phyloP scores from a whole-genome alignment of 2,113 vertebrate genomes.

The Argyrosomus japonicus region DNA sequence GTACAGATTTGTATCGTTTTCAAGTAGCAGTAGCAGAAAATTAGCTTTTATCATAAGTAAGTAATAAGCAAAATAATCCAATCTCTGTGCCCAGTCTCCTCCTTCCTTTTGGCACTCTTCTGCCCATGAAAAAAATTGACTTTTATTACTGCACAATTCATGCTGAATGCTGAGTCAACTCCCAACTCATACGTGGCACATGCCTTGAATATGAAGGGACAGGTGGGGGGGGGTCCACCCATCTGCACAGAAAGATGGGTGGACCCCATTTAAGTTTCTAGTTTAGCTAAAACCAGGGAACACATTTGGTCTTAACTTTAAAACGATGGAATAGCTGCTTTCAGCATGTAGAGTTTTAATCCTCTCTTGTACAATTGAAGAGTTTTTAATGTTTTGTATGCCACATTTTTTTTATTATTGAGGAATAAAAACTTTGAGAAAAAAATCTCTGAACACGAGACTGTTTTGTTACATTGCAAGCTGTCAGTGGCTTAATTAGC shows the following conservation, averaged over 20 bases:
- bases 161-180: slow-evolving; percentile 29
- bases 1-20: slow-evolving; percentile 19
- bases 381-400: slow-evolving; percentile 84
- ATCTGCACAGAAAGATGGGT: slow-evolving; percentile 32
- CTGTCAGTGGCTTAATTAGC: slow-evolving; percentile 52
- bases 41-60: background rate
- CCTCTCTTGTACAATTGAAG: slow-evolving; percentile 69
- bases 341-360: slow-evolving; percentile 56
- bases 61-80: slow-evolving; percentile 1
- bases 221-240: background rate
- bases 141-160: slow-evolving; percentile 23
- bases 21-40: slow-evolving; percentile 1
- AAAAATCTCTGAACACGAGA: slow-evolving; percentile 22
- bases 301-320: slow-evolving; percentile 57
- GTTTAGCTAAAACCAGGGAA: slow-evolving; percentile 60
- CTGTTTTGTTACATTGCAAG: slow-evolving; percentile 66
- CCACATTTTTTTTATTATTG: slow-evolving; percentile 78
- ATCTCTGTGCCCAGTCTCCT: slow-evolving; percentile 2
- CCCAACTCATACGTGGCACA: slow-evolving; percentile 28
- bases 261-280: slow-evolving; percentile 35
- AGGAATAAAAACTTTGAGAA: slow-evolving; percentile 81
- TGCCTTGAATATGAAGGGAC: slow-evolving; percentile 32
- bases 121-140: background rate
- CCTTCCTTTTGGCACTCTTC: slow-evolving; percentile 19
- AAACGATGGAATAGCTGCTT: slow-evolving; percentile 62